Evolutionary conservation across 2,113 vertebrate genomes (phyloP).

Genomic region (Bos taurus): ARS-UCD2.0 NC_037334.1:66710001-66710500

Average conservation of each 20-base stretch:
- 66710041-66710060: not conserved
- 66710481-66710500: not conserved
- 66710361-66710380: not conserved
- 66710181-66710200: not conserved
- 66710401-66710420: not conserved
- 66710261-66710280: not conserved
- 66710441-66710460: not conserved
- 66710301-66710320: not conserved
- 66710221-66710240: not conserved
- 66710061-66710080: not conserved
- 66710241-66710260: not conserved
- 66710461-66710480: not conserved
- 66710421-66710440: constrained; percentile 26
- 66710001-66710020: no score
- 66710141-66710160: not conserved
- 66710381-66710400: not conserved
- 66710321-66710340: not conserved
- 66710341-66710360: not conserved
- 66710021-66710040: no score
- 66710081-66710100: not conserved
- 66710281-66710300: not conserved
- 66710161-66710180: not conserved
- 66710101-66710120: not conserved
- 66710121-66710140: not conserved
- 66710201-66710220: not conserved